These are phyloP conservation scores for Drosophila leonis DNA, from an alignment of 2,888 invertebrate genomes.

Conservation along the genomic window DNA sequence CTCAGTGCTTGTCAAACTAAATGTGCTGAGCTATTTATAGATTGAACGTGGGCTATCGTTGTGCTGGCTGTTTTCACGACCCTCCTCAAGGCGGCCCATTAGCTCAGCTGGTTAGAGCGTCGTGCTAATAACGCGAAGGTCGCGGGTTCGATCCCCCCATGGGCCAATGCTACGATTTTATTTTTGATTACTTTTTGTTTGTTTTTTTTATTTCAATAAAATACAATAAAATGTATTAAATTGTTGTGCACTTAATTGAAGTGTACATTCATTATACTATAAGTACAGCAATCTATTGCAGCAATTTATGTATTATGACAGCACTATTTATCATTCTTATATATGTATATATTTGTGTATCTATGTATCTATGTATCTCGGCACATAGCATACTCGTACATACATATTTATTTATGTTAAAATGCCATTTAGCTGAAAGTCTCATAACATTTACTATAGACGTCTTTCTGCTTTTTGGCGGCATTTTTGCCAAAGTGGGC, in stretches of 20 bases:
- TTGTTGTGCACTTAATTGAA: neutral
- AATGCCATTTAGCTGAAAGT: slow-evolving; percentile 38
- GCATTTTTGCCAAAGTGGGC: slow-evolving; percentile 21
- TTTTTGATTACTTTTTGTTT: slow-evolving; percentile 14
- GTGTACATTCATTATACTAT: neutral
- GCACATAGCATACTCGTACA: neutral
- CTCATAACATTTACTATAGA: slow-evolving; percentile 39
- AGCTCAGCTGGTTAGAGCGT: slow-evolving; percentile 86
- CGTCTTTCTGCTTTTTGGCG: slow-evolving; percentile 4
- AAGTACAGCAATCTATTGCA: neutral
- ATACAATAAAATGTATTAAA: neutral
- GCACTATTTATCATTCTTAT: neutral
- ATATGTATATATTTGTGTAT: slow-evolving; percentile 4
- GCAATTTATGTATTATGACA: slow-evolving; percentile 1
- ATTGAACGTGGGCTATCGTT: neutral
- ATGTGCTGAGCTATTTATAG: slow-evolving; percentile 15
- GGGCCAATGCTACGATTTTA: slow-evolving; percentile 70
- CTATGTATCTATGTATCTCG: neutral
- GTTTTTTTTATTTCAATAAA: neutral
- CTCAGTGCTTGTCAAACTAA: slow-evolving; percentile 12
- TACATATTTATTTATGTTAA: slow-evolving; percentile 38
- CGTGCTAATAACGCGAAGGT: slow-evolving; percentile 86
- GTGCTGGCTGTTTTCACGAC: neutral
- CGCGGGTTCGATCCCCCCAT: slow-evolving; percentile 86
- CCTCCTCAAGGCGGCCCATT: slow-evolving; percentile 81